phyloP scores from a whole-genome alignment of 2,113 vertebrate species.

The Vulpes vulpes region DNA sequence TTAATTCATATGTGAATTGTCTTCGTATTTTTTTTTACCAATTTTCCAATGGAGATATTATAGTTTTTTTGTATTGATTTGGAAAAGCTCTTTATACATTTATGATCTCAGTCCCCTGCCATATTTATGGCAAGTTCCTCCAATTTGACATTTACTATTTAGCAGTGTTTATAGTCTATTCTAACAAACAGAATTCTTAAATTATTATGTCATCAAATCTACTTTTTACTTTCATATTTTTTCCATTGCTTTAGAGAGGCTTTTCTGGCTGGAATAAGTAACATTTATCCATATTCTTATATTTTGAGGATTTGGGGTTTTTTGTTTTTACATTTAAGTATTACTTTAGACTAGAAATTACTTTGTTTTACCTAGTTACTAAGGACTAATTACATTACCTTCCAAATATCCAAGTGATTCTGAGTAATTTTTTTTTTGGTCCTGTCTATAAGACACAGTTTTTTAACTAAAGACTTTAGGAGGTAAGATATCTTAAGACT shows the following conservation, averaged over 20 bases:
- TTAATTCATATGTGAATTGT: slow-evolving; percentile 3
- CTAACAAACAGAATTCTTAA: neutral
- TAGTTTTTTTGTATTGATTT: slow-evolving; percentile 56
- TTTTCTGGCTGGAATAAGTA: slow-evolving; percentile 41
- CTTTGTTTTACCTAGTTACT: slow-evolving; percentile 4
- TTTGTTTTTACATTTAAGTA: slow-evolving; percentile 41
- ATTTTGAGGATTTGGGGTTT: neutral
- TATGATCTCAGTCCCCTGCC: neutral
- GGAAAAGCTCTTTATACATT: slow-evolving; percentile 55
- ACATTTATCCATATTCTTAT: slow-evolving; percentile 17
- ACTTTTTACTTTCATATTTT: neutral
- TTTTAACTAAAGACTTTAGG: neutral
- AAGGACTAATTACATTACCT: neutral
- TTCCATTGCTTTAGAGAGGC: neutral
- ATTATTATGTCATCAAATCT: slow-evolving; percentile 13
- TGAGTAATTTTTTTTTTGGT: neutral
- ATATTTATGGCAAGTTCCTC: slow-evolving; percentile 5
- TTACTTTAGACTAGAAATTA: neutral
- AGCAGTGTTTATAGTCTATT: slow-evolving; percentile 35
- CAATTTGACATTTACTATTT: slow-evolving; percentile 29
- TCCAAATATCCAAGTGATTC: neutral
- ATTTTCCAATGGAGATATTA: slow-evolving; percentile 29
- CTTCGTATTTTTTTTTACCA: neutral
- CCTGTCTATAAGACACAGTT: neutral
- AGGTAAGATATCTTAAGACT: neutral